Evolutionary conservation across 2,888 invertebrate species (phyloP).

Genomic region (Amphiduros pacificus): DNA sequence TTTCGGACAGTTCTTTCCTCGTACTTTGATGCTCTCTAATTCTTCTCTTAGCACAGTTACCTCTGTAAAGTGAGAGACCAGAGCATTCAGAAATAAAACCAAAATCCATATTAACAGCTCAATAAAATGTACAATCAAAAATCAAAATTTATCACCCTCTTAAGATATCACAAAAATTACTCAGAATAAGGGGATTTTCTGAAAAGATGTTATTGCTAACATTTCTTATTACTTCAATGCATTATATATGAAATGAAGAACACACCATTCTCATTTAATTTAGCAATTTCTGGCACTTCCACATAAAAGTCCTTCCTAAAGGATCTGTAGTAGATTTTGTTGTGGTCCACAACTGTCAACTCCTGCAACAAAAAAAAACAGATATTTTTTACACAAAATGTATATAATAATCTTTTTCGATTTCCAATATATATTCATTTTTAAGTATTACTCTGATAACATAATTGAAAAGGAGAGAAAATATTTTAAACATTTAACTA

Average conservation of each 20-base stretch:
- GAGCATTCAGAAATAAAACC: background rate
- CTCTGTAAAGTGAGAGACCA: conserved; percentile 45
- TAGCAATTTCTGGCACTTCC: conserved; percentile 91
- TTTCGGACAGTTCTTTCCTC: conserved; percentile 95
- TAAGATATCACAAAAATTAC: too few relatives aligned
- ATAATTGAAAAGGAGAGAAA: too few relatives aligned
- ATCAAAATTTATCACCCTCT: background rate
- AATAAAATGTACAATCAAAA: background rate
- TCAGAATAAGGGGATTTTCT: too few relatives aligned
- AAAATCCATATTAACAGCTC: too few relatives aligned
- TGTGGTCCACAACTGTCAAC: conserved; percentile 62
- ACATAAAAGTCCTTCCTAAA: conserved; percentile 97
- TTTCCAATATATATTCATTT: too few relatives aligned
- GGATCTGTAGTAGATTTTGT: conserved; percentile 77
- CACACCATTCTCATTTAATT: conserved; percentile 77
- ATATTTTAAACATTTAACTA: too few relatives aligned
- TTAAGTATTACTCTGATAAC: too few relatives aligned
- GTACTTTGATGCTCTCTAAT: conserved; percentile 91
- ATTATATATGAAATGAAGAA: background rate
- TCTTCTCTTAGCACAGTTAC: conserved; percentile 66
- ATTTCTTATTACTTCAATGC: background rate
- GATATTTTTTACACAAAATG: too few relatives aligned
- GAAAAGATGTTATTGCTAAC: too few relatives aligned
- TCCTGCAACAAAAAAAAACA: conserved; percentile 67
- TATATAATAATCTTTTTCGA: background rate